phyloP scores from a whole-genome alignment of 1,140 invertebrate genomes.

The Marisa cornuarietis region DNA sequence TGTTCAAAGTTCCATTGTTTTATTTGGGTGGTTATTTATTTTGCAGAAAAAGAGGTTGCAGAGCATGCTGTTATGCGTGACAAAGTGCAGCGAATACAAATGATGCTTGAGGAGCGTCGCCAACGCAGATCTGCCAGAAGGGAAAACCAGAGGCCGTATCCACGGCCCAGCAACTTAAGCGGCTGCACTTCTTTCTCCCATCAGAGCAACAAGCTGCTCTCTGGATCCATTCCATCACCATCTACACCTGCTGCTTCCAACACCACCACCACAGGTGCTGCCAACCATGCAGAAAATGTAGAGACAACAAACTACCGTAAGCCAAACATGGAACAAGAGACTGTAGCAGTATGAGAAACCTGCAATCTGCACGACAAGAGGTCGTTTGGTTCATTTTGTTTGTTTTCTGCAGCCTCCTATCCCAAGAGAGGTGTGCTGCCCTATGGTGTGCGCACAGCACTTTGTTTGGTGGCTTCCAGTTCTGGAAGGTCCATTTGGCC shows the following conservation, averaged over 20 bases:
- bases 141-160: conserved; percentile 61
- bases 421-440: conserved; percentile 12
- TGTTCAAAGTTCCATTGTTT: too few relatives aligned
- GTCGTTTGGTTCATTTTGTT: conserved; percentile 18
- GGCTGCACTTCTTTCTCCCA: neutral
- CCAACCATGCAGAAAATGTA: conserved; percentile 22
- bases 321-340: conserved; percentile 39
- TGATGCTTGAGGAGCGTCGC: conserved; percentile 88
- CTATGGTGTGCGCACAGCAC: neutral
- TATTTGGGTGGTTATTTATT: neutral
- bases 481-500: too few relatives aligned
- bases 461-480: conserved; percentile 19
- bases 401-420: conserved; percentile 31
- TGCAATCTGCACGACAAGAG: too few relatives aligned
- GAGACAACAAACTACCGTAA: conserved; percentile 24
- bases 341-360: conserved; percentile 39
- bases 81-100: conserved; percentile 84
- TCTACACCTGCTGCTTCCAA: conserved; percentile 5
- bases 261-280: conserved; percentile 7
- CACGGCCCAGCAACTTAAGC: conserved; percentile 13
- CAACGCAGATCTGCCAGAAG: conserved; percentile 82
- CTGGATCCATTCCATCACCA: neutral
- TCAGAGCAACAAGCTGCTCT: neutral
- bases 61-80: conserved; percentile 84
- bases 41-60: conserved; percentile 2